Base-by-base conservation (phyloP, 2,113 vertebrate genomes). In the Tenebrosternarchus preto region DNA sequence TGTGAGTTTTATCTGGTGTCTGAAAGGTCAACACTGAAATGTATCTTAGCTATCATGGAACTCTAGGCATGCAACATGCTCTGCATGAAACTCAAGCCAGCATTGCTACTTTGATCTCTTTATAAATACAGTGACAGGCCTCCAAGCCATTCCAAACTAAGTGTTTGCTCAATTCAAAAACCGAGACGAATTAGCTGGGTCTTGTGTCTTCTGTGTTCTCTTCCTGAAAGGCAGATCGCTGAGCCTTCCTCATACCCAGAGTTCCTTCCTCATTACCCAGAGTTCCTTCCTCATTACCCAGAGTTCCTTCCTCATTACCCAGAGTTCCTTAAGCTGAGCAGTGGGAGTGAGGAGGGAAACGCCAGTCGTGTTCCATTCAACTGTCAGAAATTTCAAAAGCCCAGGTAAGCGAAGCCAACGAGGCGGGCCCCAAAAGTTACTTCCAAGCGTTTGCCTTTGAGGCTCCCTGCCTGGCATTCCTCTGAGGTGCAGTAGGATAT, bases 21-120 rank as follows among this genome's bases (percentile, higher is more conserved):
- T 56, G 19, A 66, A 80, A 82, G 79, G 77, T 87, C 82, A 82
- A 43, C 2, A 36, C 25, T 80, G 60, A 85, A 76, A 78, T 76
- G 6, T 59, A 80, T 50, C 68, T 27, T 7, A 24, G 70, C 63
- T 36, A 33, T 20, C 33, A 39, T 57, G 61, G 68, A 59, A 72
- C 29, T 39, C 64, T 73, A 27, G 55, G 71, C 46, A 76, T 6
- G 8, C 12, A 25, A 63, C 31, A 69, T 53, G 9, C 43, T 71
- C 68, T 43, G 73, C 46, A 55, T 73, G 82, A 85, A 73, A 73
- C 60, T 36, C 59, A 63, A 83, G 61, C 73, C 60, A 33, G 68
- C 80, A 55, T 73, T 46, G 59, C 20, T 60, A 72, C 82, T 80
- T 83, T 88, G 81, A 84, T 83, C 80, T 84, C 71, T 82, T 81